Evolutionary conservation across 1,140 invertebrate genomes (phyloP).

Genomic region (Lasaia peninsularis): DNA sequence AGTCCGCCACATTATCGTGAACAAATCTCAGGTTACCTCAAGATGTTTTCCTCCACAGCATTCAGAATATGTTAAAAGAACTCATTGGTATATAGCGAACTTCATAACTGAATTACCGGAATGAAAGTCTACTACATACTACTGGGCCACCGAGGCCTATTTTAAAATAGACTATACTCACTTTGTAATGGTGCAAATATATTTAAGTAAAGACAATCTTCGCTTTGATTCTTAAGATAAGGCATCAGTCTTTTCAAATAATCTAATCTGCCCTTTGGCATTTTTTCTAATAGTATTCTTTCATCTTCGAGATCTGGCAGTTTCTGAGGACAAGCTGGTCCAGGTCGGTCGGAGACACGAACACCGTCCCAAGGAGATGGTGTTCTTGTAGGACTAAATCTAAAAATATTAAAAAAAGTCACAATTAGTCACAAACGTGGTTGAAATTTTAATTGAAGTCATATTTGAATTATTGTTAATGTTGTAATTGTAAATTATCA

Average conservation of each 20-base stretch:
- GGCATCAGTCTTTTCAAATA: constrained; percentile 91
- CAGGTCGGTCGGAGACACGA: constrained; percentile 85
- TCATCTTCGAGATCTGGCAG: constrained; percentile 90
- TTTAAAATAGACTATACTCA: constrained; percentile 78
- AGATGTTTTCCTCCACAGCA: no score
- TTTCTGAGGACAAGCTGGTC: constrained; percentile 94
- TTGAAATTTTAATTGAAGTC: no score
- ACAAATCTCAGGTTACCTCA: no score
- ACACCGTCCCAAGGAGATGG: constrained; percentile 93
- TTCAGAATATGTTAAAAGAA: no score
- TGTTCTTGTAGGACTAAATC: constrained; percentile 94
- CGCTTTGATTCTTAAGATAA: constrained; percentile 93
- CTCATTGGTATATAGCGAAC: no score
- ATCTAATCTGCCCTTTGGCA: constrained; percentile 92
- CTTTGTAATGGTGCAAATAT: constrained; percentile 96
- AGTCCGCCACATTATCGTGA: no score
- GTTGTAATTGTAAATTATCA: no score
- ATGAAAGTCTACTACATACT: no score
- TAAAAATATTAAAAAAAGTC: constrained; percentile 31
- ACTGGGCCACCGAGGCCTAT: no score
- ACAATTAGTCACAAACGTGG: background rate
- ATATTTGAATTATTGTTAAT: no score
- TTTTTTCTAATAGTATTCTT: constrained; percentile 87
- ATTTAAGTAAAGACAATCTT: constrained; percentile 98
- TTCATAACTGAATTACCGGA: no score